phyloP scores from a whole-genome alignment of 2,888 invertebrate genomes.

The Synanthedon vespiformis region DNA sequence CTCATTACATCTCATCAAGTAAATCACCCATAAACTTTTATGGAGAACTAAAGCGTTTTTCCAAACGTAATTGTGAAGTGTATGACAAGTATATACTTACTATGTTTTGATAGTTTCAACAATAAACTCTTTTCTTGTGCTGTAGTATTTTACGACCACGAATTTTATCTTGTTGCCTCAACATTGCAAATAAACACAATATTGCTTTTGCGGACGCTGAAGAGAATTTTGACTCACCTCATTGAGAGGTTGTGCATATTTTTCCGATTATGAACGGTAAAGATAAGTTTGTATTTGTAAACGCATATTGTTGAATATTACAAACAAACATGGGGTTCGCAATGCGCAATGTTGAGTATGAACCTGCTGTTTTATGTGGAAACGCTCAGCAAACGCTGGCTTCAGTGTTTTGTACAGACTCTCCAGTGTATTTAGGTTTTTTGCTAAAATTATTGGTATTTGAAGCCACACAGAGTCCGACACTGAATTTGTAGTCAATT shows the following conservation, averaged over 20 bases:
- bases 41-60: conserved; percentile 15
- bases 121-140: conserved; percentile 33
- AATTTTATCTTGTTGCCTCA: conserved; percentile 50
- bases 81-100: conserved; percentile 19
- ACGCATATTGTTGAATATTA: conserved; percentile 42
- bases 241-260: conserved; percentile 15
- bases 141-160: conserved; percentile 44
- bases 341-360: conserved; percentile 40
- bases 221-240: conserved; percentile 21
- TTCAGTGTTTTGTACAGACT: conserved; percentile 24
- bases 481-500: neutral
- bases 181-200: conserved; percentile 44
- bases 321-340: conserved; percentile 44
- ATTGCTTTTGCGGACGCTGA: conserved; percentile 32
- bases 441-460: neutral
- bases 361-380: conserved; percentile 39
- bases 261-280: conserved; percentile 8
- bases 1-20: conserved; percentile 21
- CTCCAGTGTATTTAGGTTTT: conserved; percentile 5
- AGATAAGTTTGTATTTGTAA: conserved; percentile 23
- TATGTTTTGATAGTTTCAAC: conserved; percentile 33
- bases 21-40: conserved; percentile 19
- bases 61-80: conserved; percentile 25
- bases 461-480: neutral
- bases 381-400: conserved; percentile 29